A percentile compares a stretch with the other conserved stretches of the same genome.
Conservation (phyloP, 1,140 invertebrate species). For the Brachionus rotundiformis region DNA sequence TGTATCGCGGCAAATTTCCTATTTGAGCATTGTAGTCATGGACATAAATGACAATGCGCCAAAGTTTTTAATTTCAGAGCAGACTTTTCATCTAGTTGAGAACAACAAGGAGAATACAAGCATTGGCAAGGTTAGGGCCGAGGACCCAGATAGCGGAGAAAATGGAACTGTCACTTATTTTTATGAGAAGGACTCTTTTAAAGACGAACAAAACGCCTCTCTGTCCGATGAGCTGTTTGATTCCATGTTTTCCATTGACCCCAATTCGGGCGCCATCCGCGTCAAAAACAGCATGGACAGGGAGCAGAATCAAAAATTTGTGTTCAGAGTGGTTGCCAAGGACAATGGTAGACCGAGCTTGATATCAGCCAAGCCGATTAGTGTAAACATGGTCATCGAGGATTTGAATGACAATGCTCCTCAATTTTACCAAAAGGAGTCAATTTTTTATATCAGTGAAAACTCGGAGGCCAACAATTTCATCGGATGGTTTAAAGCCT, state of each 20-base stretch:
- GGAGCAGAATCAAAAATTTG: not conserved
- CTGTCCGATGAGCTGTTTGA: not conserved
- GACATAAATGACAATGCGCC: conserved; percentile 27
- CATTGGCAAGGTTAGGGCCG: not conserved
- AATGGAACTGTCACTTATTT: conserved; percentile 14
- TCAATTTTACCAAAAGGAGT: conserved; percentile 6
- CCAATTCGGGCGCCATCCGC: not conserved
- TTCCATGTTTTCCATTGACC: not conserved
- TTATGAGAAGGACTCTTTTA: not conserved
- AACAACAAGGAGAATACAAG: not conserved
- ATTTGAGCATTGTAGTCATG: not conserved
- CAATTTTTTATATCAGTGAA: not conserved
- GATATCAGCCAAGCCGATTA: not conserved
- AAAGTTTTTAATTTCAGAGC: not conserved
- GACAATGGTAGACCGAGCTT: not conserved
- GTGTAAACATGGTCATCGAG: not conserved
- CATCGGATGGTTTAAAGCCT: conserved; percentile 18
- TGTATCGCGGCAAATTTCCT: not conserved
- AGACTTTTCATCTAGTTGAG: not conserved
- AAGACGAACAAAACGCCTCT: not conserved
- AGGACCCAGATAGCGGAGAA: not conserved
- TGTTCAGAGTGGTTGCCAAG: not conserved
- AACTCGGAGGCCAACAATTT: not conserved
- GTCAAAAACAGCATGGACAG: not conserved
- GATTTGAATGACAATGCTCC: conserved; percentile 39